Percentiles rank a stretch among this genome's conserved stretches.
Evolutionary conservation across 2,113 vertebrate genomes (phyloP).

Genomic region (Cricetomys ansorgei): DNA sequence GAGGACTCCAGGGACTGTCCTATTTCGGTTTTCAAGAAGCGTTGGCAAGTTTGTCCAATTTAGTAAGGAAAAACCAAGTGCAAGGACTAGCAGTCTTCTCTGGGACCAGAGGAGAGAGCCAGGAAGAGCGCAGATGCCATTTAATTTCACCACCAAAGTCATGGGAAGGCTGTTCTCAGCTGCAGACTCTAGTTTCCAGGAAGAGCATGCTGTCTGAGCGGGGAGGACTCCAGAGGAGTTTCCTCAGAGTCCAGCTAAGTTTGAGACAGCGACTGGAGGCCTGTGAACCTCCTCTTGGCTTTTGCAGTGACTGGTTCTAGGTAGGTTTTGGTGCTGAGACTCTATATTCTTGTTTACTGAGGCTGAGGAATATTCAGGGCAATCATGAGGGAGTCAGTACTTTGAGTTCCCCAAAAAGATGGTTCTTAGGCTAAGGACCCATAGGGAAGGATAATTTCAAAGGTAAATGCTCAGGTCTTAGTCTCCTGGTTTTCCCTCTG

Average conservation of each 20-base stretch:
- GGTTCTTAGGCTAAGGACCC: not conserved
- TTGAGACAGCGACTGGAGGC: not conserved
- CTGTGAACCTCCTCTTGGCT: not conserved
- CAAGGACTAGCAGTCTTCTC: not conserved
- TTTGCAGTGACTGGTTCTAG: not conserved
- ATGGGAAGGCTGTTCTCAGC: not conserved
- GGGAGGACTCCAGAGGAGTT: not conserved
- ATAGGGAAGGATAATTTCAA: not conserved
- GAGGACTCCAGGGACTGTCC: not conserved
- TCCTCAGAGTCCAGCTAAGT: not conserved
- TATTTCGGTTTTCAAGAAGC: not conserved
- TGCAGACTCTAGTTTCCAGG: not conserved
- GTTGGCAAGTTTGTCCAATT: not conserved
- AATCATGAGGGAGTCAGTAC: not conserved
- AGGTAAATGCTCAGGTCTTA: accelerated
- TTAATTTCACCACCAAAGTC: not conserved
- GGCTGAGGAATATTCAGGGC: not conserved
- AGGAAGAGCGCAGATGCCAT: accelerated
- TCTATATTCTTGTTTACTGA: not conserved
- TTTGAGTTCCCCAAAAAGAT: not conserved
- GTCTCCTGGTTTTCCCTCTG: not conserved
- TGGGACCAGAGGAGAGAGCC: not conserved
- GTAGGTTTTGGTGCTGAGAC: not conserved
- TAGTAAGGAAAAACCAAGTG: not conserved
- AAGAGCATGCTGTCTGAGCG: not conserved